Evolutionary conservation across 2,888 invertebrate species (phyloP).

Genomic region (Eueremaeus valkanovi): DNA sequence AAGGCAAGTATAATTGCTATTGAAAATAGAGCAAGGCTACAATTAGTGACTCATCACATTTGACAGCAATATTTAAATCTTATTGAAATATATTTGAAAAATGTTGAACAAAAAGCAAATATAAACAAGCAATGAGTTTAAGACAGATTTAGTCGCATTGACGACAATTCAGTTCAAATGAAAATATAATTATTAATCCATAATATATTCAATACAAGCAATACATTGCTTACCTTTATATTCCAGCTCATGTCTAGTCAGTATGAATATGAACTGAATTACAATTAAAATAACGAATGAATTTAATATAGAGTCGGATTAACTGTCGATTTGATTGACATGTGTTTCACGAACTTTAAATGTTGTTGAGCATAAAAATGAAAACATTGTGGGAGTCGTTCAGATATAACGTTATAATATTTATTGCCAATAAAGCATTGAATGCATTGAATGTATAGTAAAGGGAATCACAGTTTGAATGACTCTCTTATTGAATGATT

Average conservation of each 20-base stretch:
- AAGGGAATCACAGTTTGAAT: background rate
- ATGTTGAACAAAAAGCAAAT: too few species aligned
- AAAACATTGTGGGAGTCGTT: background rate
- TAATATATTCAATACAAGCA: background rate
- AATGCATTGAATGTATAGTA: background rate
- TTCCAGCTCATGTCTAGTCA: background rate
- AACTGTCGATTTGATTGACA: background rate
- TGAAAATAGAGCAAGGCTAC: too few species aligned
- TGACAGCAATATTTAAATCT: too few species aligned
- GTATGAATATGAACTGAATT: background rate
- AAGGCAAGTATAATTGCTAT: too few species aligned
- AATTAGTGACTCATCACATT: too few species aligned
- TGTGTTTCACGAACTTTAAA: background rate
- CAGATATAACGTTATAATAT: slow-evolving; percentile 21
- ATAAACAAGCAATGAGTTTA: too few species aligned
- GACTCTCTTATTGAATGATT: too few species aligned
- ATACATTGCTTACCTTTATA: background rate
- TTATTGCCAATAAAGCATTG: too few species aligned
- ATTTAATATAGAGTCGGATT: background rate
- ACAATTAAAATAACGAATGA: background rate
- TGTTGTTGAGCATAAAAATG: background rate
- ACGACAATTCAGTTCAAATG: background rate
- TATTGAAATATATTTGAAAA: too few species aligned
- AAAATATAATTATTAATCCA: background rate
- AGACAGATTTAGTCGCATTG: background rate